These are phyloP conservation scores for Diorhabda sublineata DNA, from an alignment of 1,140 invertebrate species.

Conservation along the genomic window DNA sequence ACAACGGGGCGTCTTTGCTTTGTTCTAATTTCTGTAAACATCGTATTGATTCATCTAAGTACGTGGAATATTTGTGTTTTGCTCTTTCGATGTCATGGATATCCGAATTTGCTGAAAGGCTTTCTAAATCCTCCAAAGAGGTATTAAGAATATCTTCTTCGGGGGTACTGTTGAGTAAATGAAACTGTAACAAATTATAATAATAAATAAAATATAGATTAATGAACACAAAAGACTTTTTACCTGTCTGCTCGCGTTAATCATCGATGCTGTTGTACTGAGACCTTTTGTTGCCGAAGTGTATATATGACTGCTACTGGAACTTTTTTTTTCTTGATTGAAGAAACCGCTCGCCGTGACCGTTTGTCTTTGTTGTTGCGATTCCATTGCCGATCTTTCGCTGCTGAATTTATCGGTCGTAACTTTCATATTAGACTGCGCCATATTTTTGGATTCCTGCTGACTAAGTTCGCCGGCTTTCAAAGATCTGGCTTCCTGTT, in stretches of 20 bases:
- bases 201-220: too few species aligned
- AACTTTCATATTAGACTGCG: conserved; percentile 67
- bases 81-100: conserved; percentile 73
- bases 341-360: conserved; percentile 72
- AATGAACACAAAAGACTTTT: neutral
- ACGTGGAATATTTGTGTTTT: conserved; percentile 74
- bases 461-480: conserved; percentile 78
- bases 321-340: conserved; percentile 73
- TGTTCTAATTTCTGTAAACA: conserved; percentile 54
- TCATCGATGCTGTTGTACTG: conserved; percentile 33
- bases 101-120: conserved; percentile 65
- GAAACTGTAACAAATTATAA: conserved; percentile 50
- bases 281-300: conserved; percentile 73
- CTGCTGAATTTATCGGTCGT: conserved; percentile 80
- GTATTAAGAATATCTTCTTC: conserved; percentile 61
- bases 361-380: conserved; percentile 78
- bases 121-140: conserved; percentile 76
- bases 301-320: conserved; percentile 62
- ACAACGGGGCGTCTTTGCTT: conserved; percentile 55
- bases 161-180: conserved; percentile 59
- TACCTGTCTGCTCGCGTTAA: conserved; percentile 30
- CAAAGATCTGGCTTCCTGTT: conserved; percentile 73
- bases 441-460: conserved; percentile 76
- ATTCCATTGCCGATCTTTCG: conserved; percentile 78
- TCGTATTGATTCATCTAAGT: conserved; percentile 66